Evolutionary conservation across 2,113 vertebrate genomes (phyloP), one percentile per base, ranked within the genome.

Genomic region (Hystrix brachyura): DNA sequence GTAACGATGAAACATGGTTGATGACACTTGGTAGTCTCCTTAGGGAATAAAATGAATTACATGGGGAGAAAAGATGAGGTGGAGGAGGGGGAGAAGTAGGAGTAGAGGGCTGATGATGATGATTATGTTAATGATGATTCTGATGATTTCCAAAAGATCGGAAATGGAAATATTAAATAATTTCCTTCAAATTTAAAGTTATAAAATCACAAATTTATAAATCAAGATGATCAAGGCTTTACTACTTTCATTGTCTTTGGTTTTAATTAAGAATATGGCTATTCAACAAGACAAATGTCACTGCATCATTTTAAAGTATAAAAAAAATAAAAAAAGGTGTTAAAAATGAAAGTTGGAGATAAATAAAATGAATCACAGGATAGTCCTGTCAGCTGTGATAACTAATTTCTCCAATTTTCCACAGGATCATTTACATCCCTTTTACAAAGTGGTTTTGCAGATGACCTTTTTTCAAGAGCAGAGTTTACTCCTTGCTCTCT

Each of bases 321-420:
- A 38, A 38, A 38, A 38, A 38, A 38, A 38, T 38, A 38, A 38
- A 38, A 38, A 38, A 38, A 38, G 38, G 38, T 64, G 38, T 85
- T 81, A 87, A 27, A 72, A 83, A 79, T 53, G 7, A 93, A 88
- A 10, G 18, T 80, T 32, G 46, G 78, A 71, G 82, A 94, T 85
- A 76, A 60, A 59, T 79, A 60, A 2, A 13, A 48, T 71, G 23
- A 88, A 51, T 48, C 23, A 46, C 23, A 12, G 23, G 32, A 60
- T 55, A 88, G 60, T 79, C 38, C 51, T 80, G 21, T 96, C 43
- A 55, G 38, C 25, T 84, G 48, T 85, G 43, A 32, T 80, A 46
- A 65, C 48, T 51, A 29, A 69, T 90, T 76, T 9, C 1, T 17
- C 14, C 3, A 59, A 15, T 91, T 88, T 15, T 53, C 64, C 38